Percentiles rank a stretch among this genome's conserved stretches.
These are phyloP conservation scores for Poecilus cupreus DNA, from an alignment of 2,888 invertebrate species.

Conservation along the genomic window DNA sequence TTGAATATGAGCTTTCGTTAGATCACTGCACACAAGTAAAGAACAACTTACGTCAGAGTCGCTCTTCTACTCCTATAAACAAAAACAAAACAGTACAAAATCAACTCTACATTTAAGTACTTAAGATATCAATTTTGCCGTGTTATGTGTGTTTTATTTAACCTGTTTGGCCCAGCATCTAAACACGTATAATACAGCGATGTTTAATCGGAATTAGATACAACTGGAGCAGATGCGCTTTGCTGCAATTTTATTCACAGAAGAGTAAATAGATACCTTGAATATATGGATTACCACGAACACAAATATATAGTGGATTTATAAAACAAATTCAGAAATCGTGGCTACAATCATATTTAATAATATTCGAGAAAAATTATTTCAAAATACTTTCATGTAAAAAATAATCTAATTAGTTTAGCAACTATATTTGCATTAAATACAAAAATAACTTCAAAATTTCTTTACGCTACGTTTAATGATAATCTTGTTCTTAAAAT, in stretches of 20 bases:
- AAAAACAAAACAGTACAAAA: conserved; percentile 62
- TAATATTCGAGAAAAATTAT: neutral
- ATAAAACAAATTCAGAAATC: conserved; percentile 19
- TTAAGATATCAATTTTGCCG: conserved; percentile 42
- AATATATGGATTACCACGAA: conserved; percentile 19
- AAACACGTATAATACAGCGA: neutral
- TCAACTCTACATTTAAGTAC: conserved; percentile 24
- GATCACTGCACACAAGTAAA: conserved; percentile 57
- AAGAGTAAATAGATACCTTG: conserved; percentile 19
- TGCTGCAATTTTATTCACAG: conserved; percentile 46
- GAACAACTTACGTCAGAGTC: conserved; percentile 61
- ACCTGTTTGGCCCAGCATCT: conserved; percentile 42
- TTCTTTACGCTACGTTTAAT: too few relatives aligned
- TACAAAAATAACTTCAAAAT: neutral
- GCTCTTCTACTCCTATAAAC: conserved; percentile 63
- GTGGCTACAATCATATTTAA: neutral
- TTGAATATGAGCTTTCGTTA: conserved; percentile 59
- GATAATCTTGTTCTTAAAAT: too few relatives aligned
- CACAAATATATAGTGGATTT: conserved; percentile 11
- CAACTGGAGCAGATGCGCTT: conserved; percentile 51
- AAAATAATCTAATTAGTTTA: neutral
- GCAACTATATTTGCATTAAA: neutral
- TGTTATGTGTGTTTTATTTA: conserved; percentile 54
- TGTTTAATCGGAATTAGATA: conserved; percentile 49
- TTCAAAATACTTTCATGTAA: neutral